These are phyloP conservation scores for Penaeus japonicus DNA, from an alignment of 1,140 invertebrate genomes.

Conservation along the genomic window DNA sequence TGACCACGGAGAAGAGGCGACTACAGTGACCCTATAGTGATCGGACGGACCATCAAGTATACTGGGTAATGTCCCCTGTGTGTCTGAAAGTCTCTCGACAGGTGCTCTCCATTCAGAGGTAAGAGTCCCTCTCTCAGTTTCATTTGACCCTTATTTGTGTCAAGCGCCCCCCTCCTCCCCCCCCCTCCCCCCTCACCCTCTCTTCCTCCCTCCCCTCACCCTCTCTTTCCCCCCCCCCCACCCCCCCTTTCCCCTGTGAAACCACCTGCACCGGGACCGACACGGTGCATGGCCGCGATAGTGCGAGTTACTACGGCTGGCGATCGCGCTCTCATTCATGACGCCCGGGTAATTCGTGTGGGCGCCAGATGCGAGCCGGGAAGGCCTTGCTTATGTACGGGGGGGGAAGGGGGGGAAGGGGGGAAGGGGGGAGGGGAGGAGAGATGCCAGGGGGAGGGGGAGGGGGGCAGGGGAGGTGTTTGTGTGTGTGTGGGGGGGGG, in stretches of 20 bases:
- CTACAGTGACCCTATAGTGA: no score
- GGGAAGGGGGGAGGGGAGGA: neutral
- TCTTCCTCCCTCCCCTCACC: neutral
- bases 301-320: constrained; percentile 43
- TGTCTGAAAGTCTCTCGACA: no score
- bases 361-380: neutral
- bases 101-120: no score
- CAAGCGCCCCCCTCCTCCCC: neutral
- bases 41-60: no score
- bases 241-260: neutral
- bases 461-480: no score
- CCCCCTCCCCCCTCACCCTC: neutral
- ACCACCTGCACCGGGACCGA: neutral
- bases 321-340: constrained; percentile 37
- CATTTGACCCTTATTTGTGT: neutral
- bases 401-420: neutral
- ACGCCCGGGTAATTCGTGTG: neutral
- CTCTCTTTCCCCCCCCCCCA: neutral
- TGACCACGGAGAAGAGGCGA: no score
- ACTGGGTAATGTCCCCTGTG: no score
- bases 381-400: neutral
- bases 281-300: constrained; percentile 51
- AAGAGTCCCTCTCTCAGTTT: neutral
- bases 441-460: neutral
- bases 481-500: no score